A percentile compares a stretch with the other conserved stretches of the same genome.
These are phyloP conservation scores for Sapayoa aenigma DNA, from an alignment of 2,113 vertebrate genomes.

Conservation along the genomic window DNA sequence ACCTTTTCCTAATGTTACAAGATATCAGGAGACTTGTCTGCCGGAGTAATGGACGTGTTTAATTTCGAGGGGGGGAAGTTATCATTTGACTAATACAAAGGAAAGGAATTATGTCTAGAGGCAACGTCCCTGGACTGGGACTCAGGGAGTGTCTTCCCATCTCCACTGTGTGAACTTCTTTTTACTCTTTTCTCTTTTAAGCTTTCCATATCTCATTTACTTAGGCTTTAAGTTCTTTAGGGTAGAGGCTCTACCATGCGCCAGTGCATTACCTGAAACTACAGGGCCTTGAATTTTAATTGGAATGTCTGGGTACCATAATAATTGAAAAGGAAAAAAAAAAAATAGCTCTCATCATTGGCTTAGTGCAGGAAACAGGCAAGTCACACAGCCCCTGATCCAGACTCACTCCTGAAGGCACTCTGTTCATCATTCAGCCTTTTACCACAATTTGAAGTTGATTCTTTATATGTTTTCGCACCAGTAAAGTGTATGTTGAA, in stretches of 20 bases:
- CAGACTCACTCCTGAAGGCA: background rate
- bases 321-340: background rate
- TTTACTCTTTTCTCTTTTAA: background rate
- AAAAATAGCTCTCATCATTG: background rate
- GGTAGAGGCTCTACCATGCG: background rate
- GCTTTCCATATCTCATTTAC: background rate
- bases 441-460: background rate
- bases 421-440: background rate
- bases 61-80: background rate
- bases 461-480: background rate
- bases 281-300: background rate
- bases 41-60: background rate
- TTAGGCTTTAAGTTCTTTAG: background rate
- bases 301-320: background rate
- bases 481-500: background rate
- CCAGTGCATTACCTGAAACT: background rate
- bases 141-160: background rate
- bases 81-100: background rate
- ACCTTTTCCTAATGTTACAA: conserved; percentile 42
- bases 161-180: background rate
- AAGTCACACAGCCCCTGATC: background rate
- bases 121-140: background rate
- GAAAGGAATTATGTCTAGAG: conserved; percentile 2
- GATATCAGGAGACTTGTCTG: conserved; percentile 27
- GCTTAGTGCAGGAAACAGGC: background rate